phyloP scores from a whole-genome alignment of 2,113 vertebrate species.

The Brachirus orientalis region DNA sequence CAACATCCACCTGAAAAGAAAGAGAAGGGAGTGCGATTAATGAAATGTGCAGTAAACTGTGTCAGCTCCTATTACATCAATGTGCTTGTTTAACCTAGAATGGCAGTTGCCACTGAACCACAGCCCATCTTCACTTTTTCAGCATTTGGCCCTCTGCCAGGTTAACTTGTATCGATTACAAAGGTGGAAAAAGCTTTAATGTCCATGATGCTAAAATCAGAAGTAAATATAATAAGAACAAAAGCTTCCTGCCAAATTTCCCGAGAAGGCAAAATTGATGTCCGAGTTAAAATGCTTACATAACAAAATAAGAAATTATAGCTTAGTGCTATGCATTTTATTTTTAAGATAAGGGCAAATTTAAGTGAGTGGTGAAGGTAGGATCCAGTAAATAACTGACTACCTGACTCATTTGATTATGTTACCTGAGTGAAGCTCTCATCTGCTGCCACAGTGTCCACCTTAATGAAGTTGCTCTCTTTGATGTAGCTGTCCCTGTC shows the following conservation, averaged over 20 bases:
- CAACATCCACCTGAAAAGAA: conserved; percentile 87
- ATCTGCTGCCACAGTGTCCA: conserved; percentile 96
- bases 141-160: conserved; percentile 40
- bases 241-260: conserved; percentile 39
- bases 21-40: conserved; percentile 11
- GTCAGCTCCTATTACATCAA: conserved; percentile 32
- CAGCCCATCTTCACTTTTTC: conserved; percentile 39
- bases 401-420: conserved; percentile 45
- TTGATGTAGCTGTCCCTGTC: conserved; percentile 94
- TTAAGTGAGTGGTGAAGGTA: conserved; percentile 48
- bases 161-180: conserved; percentile 41
- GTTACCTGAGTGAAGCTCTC: conserved; percentile 96
- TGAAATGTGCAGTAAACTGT: conserved; percentile 29
- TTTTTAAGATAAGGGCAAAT: conserved; percentile 58
- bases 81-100: conserved; percentile 32
- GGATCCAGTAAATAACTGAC: conserved; percentile 50
- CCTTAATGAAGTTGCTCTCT: conserved; percentile 96
- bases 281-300: conserved; percentile 54
- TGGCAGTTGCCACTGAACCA: conserved; percentile 35
- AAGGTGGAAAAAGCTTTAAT: conserved; percentile 42
- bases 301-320: conserved; percentile 53
- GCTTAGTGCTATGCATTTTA: conserved; percentile 35
- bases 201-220: conserved; percentile 27
- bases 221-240: conserved; percentile 27
- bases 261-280: conserved; percentile 31